These are phyloP conservation scores for Phyto melanocephala DNA, from an alignment of 2,888 invertebrate species.

Conservation along the genomic window DNA sequence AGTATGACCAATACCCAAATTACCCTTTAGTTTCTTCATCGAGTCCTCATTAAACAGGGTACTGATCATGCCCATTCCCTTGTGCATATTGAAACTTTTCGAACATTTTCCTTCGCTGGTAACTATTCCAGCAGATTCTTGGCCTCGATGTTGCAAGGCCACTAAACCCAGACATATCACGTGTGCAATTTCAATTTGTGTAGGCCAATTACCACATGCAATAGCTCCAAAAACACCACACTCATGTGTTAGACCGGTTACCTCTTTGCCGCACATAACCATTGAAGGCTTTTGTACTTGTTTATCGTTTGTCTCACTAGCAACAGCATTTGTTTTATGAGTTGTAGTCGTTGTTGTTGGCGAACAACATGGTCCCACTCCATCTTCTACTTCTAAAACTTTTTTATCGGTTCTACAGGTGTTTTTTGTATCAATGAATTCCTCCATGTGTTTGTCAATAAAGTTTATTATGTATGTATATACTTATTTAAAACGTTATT, in stretches of 20 bases:
- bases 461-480: not conserved
- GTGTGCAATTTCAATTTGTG: conserved; percentile 92
- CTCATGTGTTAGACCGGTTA: conserved; percentile 88
- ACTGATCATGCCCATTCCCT: conserved; percentile 97
- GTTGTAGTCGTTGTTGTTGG: conserved; percentile 57
- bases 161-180: conserved; percentile 94
- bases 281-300: not conserved
- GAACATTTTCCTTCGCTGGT: conserved; percentile 92
- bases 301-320: conserved; percentile 49
- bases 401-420: conserved; percentile 46
- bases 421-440: conserved; percentile 32
- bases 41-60: conserved; percentile 95
- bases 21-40: conserved; percentile 91
- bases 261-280: conserved; percentile 41
- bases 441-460: conserved; percentile 54
- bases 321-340: conserved; percentile 53
- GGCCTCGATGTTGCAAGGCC: conserved; percentile 97
- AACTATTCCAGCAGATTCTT: conserved; percentile 98
- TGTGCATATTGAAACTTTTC: conserved; percentile 89
- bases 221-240: conserved; percentile 98
- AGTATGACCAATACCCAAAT: conserved; percentile 98
- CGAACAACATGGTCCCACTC: conserved; percentile 42
- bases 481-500: too few relatives aligned
- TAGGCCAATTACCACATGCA: conserved; percentile 94
- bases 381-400: conserved; percentile 29